Conservation (phyloP, 2,113 vertebrate genomes). For the Kryptolebias marmoratus region DNA sequence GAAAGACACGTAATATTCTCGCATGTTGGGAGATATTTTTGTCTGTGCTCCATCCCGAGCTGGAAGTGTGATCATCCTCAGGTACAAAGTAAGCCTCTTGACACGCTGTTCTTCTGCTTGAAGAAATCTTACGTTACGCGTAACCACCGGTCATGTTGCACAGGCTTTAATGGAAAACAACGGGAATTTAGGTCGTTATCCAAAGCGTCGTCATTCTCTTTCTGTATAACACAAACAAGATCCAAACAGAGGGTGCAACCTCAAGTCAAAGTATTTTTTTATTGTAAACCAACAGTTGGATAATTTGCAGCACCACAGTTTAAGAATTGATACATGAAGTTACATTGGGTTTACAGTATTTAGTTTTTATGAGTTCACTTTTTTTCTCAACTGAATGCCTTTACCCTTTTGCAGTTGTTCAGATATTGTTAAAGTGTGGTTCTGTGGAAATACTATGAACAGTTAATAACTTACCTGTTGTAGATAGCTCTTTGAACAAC, state of each 20-base stretch:
- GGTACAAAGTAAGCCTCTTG: not conserved
- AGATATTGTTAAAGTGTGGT: not conserved
- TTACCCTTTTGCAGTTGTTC: no score
- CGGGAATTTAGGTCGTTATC: not conserved
- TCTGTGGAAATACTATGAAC: no score
- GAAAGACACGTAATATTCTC: constrained; percentile 23
- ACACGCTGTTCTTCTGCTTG: not conserved
- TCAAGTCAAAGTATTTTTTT: no score
- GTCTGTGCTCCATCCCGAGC: constrained; percentile 20
- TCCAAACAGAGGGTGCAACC: not conserved
- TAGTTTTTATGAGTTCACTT: constrained; percentile 20
- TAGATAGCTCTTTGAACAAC: no score
- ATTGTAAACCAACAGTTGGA: not conserved
- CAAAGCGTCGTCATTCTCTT: not conserved
- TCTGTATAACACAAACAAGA: constrained; percentile 2
- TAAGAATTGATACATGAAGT: not conserved
- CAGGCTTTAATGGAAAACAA: not conserved
- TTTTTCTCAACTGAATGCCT: not conserved
- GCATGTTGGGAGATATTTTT: constrained; percentile 22
- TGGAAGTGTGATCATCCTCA: not conserved
- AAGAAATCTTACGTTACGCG: constrained; percentile 3
- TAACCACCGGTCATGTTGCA: not conserved
- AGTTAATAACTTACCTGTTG: no score
- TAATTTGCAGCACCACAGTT: no score
- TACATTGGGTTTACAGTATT: constrained; percentile 29